These are phyloP conservation scores for Crypturellus undulatus DNA, from an alignment of 2,113 vertebrate genomes.

Conservation along the genomic window DNA sequence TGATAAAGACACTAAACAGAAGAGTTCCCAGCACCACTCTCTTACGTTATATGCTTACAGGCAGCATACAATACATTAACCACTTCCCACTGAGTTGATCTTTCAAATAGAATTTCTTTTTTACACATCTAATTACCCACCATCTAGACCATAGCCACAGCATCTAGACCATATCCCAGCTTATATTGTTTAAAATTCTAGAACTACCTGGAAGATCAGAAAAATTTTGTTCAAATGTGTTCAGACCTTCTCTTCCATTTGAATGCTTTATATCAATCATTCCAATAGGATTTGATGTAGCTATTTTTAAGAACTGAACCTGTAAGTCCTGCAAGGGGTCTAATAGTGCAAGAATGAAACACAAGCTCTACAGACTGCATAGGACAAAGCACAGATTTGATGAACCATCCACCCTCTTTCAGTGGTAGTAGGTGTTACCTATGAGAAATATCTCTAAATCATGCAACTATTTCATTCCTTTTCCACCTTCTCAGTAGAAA, in stretches of 20 bases:
- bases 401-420: background rate
- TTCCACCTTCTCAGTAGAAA: background rate
- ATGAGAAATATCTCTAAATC: background rate
- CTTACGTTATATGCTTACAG: no score
- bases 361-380: background rate
- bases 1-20: background rate
- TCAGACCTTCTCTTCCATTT: fast-evolving
- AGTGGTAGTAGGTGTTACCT: background rate
- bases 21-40: background rate
- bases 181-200: background rate
- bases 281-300: background rate
- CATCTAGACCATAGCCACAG: background rate
- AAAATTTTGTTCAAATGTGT: background rate
- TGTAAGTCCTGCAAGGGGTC: background rate
- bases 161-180: background rate
- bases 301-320: background rate
- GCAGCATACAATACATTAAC: background rate
- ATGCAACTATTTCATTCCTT: fast-evolving
- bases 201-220: background rate
- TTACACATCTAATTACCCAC: background rate
- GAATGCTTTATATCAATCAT: background rate
- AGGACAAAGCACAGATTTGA: background rate
- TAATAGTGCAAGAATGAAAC: background rate
- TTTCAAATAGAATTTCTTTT: background rate
- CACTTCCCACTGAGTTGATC: background rate